Conservation (phyloP, 2,797 vertebrate species). For the Eleutherodactylus coqui region DNA sequence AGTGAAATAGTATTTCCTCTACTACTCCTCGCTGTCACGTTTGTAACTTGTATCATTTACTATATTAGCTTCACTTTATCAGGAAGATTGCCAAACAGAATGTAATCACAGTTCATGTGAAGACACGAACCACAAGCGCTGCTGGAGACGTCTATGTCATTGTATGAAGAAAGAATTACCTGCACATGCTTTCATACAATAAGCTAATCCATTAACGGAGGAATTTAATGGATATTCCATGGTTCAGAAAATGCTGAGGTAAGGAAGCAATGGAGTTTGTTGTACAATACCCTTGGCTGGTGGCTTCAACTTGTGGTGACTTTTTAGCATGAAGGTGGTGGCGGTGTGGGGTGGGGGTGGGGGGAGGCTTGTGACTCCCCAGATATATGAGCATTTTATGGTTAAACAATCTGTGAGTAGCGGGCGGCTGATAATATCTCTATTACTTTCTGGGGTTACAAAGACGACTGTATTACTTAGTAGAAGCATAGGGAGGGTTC, state of each 20-base stretch:
- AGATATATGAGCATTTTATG: background rate
- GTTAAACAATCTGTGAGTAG: background rate
- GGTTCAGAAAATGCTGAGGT: background rate
- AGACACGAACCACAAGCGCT: background rate
- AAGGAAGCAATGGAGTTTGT: background rate
- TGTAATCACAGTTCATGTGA: background rate
- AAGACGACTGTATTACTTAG: too few relatives aligned
- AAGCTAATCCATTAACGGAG: too few relatives aligned
- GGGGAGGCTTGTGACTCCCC: background rate
- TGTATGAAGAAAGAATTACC: background rate
- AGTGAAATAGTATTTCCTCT: constrained; percentile 33
- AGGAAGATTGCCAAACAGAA: background rate
- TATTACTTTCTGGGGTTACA: background rate
- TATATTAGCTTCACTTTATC: background rate
- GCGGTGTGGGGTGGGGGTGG: too few relatives aligned
- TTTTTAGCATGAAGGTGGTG: background rate
- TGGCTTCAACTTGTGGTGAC: background rate
- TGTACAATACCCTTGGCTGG: background rate
- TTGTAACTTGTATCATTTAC: background rate
- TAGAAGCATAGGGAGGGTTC: too few relatives aligned
- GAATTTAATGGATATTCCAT: background rate
- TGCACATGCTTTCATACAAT: background rate
- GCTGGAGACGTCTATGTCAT: background rate
- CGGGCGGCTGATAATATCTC: background rate
- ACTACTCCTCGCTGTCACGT: background rate